These are phyloP conservation scores for Poeciliopsis gracilis DNA, from an alignment of 2,797 vertebrate species.

Conservation along the genomic window DNA sequence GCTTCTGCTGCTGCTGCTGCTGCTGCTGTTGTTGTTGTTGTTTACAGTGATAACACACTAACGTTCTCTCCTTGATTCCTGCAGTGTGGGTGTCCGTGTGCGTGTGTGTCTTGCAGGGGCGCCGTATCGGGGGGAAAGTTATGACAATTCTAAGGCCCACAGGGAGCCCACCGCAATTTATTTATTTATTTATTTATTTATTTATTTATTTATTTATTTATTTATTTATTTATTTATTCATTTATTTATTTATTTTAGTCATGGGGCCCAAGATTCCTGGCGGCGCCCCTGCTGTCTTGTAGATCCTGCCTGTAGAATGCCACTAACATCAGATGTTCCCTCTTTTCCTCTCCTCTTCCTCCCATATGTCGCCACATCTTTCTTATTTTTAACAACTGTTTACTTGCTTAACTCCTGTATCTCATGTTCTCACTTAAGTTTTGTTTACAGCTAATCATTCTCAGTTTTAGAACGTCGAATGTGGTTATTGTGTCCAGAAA, in stretches of 20 bases:
- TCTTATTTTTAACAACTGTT: conserved; percentile 17
- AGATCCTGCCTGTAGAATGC: conserved; percentile 32
- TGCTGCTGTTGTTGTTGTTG: conserved; percentile 10
- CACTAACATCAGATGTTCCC: conserved; percentile 44
- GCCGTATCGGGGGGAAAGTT: too few relatives aligned
- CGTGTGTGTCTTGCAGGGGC: too few relatives aligned
- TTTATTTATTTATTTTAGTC: too few relatives aligned
- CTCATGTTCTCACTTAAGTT: conserved; percentile 12
- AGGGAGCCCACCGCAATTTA: too few relatives aligned
- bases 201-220: too few relatives aligned
- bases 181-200: too few relatives aligned
- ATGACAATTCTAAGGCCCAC: too few relatives aligned
- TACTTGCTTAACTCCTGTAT: conserved; percentile 35
- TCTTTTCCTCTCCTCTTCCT: conserved; percentile 25
- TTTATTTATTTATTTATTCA: too few relatives aligned
- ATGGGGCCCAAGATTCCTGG: too few relatives aligned
- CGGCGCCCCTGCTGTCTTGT: conserved; percentile 13
- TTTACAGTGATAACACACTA: conserved; percentile 21
- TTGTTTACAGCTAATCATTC: conserved; percentile 24
- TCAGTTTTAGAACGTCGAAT: conserved; percentile 15
- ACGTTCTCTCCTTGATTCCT: conserved; percentile 49
- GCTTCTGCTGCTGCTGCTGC: conserved; percentile 22
- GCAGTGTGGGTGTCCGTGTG: conserved; percentile 44
- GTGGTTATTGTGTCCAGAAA: conserved; percentile 51
- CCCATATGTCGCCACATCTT: conserved; percentile 24